Conservation (phyloP, 2,797 vertebrate species). For the Mus minutoides region DNA sequence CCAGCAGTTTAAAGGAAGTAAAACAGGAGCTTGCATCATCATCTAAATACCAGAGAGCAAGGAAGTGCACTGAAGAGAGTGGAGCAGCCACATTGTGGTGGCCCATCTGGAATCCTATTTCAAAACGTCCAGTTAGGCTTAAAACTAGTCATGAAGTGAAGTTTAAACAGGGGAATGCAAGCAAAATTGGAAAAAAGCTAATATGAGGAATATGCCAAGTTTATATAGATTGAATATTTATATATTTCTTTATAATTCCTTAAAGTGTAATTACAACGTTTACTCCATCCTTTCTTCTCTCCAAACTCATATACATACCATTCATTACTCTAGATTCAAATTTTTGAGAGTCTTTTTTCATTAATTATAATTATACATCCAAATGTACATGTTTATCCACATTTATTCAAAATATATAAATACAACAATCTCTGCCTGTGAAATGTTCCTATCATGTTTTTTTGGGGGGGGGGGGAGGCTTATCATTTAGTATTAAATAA, state of each 20-base stretch:
- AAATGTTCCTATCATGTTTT: neutral
- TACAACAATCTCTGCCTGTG: neutral
- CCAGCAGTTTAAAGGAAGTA: conserved; percentile 48
- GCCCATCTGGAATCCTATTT: neutral
- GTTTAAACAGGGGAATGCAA: neutral
- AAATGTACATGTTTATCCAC: neutral
- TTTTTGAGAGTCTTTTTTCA: neutral
- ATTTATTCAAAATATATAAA: neutral
- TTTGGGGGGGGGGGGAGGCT: too few relatives aligned
- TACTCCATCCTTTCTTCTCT: neutral
- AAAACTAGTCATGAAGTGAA: neutral
- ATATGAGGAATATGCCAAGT: neutral
- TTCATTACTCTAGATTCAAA: neutral
- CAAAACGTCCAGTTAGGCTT: neutral
- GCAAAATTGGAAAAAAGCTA: neutral
- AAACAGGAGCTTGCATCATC: neutral
- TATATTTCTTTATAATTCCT: neutral
- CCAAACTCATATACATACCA: neutral
- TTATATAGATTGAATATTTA: neutral
- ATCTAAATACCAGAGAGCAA: conserved; percentile 9
- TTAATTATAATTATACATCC: neutral
- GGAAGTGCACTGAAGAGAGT: neutral
- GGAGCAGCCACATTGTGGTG: neutral
- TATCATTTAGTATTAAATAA: neutral
- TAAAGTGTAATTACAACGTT: neutral